phyloP scores from a whole-genome alignment of 1,140 invertebrate genomes.

The Drosophila jambulina region DNA sequence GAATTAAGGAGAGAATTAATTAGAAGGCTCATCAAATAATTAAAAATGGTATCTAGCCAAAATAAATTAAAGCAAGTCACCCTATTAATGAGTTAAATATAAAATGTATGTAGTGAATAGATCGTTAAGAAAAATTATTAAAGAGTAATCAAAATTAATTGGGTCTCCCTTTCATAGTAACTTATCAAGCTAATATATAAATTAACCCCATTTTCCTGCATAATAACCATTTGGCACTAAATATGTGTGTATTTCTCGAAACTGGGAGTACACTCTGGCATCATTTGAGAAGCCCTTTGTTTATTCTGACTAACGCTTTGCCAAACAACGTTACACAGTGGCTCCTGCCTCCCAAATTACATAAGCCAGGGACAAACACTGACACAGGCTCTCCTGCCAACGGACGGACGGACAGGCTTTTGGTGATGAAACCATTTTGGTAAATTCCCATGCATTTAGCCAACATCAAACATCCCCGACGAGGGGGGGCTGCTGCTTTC shows the following conservation, averaged over 20 bases:
- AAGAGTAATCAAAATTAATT: background rate
- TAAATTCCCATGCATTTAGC: constrained; percentile 27
- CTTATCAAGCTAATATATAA: background rate
- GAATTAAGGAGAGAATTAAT: too few relatives aligned
- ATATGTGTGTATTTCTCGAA: background rate
- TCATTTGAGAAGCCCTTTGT: constrained; percentile 14
- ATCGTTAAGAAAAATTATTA: background rate
- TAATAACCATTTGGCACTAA: constrained; percentile 15
- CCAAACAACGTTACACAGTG: constrained; percentile 18
- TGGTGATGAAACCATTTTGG: constrained; percentile 31
- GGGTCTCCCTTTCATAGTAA: background rate
- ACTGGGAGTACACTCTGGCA: background rate
- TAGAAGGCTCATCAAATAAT: too few relatives aligned
- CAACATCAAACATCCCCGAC: constrained; percentile 20
- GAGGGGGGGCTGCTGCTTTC: background rate
- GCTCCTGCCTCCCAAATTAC: constrained; percentile 10
- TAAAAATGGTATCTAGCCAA: too few relatives aligned
- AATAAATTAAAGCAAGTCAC: too few relatives aligned
- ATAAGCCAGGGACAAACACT: constrained; percentile 15
- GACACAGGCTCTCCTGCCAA: background rate
- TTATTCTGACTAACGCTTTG: constrained; percentile 14
- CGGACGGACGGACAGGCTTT: background rate
- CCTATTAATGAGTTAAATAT: background rate
- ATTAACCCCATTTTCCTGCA: constrained; percentile 2
- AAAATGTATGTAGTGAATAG: background rate